Evolutionary conservation across 2,888 invertebrate species (phyloP).

Genomic region (Dynastes maya): DNA sequence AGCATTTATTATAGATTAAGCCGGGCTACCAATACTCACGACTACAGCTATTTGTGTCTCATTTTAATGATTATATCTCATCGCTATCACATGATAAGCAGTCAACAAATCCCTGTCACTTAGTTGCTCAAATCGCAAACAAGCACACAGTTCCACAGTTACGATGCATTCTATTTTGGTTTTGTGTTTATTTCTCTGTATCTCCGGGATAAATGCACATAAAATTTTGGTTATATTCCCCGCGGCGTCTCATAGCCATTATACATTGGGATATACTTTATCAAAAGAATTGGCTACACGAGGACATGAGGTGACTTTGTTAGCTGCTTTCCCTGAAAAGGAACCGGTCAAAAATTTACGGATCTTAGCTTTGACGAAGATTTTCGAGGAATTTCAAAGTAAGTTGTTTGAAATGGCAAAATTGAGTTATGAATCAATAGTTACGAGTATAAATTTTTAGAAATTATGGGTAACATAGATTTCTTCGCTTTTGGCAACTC

Average conservation of each 20-base stretch:
- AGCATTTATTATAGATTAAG: too few species aligned
- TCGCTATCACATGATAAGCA: too few species aligned
- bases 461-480: neutral
- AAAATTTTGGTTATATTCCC: slow-evolving; percentile 61
- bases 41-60: too few species aligned
- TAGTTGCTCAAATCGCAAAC: too few species aligned
- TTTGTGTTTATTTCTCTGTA: neutral
- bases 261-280: slow-evolving; percentile 58
- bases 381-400: slow-evolving; percentile 53
- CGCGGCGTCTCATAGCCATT: slow-evolving; percentile 60
- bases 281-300: slow-evolving; percentile 60
- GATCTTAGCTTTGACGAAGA: slow-evolving; percentile 62
- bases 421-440: too few species aligned
- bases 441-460: neutral
- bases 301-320: slow-evolving; percentile 69
- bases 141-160: too few species aligned
- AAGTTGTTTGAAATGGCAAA: neutral
- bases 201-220: slow-evolving; percentile 1
- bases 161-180: too few species aligned
- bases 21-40: too few species aligned
- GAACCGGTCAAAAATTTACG: slow-evolving; percentile 68
- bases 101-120: too few species aligned
- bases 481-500: neutral
- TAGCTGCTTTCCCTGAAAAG: slow-evolving; percentile 62
- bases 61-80: too few species aligned